Percentiles rank a stretch among this genome's conserved stretches.
Conservation (phyloP, 1,140 invertebrate species). For the Hycleus phaleratus region DNA sequence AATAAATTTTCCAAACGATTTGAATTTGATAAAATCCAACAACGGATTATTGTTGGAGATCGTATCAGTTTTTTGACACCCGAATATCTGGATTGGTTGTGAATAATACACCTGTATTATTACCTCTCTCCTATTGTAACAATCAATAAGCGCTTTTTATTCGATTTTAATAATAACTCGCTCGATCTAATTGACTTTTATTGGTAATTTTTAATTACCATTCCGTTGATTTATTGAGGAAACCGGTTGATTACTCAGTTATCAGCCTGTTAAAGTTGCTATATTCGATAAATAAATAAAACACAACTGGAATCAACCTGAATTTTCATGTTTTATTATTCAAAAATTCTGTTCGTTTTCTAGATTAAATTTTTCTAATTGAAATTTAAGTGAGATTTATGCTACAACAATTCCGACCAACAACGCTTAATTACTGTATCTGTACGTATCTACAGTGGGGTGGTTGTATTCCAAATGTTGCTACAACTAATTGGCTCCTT, state of each 20-base stretch:
- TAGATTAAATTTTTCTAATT: slow-evolving; percentile 7
- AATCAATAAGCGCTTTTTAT: slow-evolving; percentile 9
- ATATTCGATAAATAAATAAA: not conserved
- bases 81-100: slow-evolving; percentile 8
- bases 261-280: not conserved
- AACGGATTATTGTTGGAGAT: not conserved
- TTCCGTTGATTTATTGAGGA: slow-evolving; percentile 2
- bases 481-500: slow-evolving; percentile 8
- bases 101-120: slow-evolving; percentile 3
- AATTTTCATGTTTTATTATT: not conserved
- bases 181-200: not conserved
- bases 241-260: not conserved
- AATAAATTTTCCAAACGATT: no score
- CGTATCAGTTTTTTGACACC: slow-evolving; percentile 9
- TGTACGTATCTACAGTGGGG: not conserved
- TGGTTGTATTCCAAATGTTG: slow-evolving; percentile 4
- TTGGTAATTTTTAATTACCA: slow-evolving; percentile 8
- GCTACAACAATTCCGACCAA: slow-evolving; percentile 9
- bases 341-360: slow-evolving; percentile 3
- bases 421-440: slow-evolving; percentile 7
- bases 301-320: not conserved
- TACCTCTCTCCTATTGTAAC: not conserved
- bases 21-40: no score
- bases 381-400: slow-evolving; percentile 15
- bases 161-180: slow-evolving; percentile 8